These are phyloP conservation scores for Poicephalus gulielmi DNA, from an alignment of 2,113 vertebrate genomes.

Conservation along the genomic window DNA sequence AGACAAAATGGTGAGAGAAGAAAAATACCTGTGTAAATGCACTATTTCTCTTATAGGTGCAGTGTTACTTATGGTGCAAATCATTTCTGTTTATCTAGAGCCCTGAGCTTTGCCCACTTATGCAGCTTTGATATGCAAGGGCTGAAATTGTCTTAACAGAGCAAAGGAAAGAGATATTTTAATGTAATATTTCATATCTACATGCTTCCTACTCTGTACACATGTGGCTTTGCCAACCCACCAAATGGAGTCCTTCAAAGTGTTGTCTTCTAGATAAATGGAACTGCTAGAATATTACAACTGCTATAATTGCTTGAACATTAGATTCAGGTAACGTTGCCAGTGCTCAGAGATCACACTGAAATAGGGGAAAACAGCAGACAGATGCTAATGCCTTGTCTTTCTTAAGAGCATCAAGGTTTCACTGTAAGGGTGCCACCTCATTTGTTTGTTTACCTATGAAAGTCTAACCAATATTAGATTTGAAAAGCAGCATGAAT, in stretches of 20 bases:
- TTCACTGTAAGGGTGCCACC: not conserved
- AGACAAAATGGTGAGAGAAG: not conserved
- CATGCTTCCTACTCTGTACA: not conserved
- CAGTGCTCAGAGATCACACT: not conserved
- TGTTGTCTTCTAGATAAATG: not conserved
- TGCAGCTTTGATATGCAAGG: not conserved
- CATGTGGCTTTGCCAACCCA: not conserved
- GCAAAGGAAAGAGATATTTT: not conserved
- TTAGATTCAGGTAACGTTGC: not conserved
- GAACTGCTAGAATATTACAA: not conserved
- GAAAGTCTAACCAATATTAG: not conserved
- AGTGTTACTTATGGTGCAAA: not conserved
- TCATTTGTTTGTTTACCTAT: not conserved
- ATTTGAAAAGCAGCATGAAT: not conserved
- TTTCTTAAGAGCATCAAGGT: not conserved
- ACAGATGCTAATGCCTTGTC: not conserved
- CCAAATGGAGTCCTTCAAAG: not conserved
- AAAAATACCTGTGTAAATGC: not conserved
- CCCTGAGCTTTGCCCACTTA: fast-evolving
- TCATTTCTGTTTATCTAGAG: not conserved
- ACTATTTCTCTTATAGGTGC: not conserved
- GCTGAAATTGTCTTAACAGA: not conserved
- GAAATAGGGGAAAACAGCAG: not conserved
- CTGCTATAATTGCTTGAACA: not conserved
- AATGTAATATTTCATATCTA: not conserved